Evolutionary conservation across 2,113 vertebrate genomes (phyloP).

Genomic region (Oncorhynchus nerka): DNA sequence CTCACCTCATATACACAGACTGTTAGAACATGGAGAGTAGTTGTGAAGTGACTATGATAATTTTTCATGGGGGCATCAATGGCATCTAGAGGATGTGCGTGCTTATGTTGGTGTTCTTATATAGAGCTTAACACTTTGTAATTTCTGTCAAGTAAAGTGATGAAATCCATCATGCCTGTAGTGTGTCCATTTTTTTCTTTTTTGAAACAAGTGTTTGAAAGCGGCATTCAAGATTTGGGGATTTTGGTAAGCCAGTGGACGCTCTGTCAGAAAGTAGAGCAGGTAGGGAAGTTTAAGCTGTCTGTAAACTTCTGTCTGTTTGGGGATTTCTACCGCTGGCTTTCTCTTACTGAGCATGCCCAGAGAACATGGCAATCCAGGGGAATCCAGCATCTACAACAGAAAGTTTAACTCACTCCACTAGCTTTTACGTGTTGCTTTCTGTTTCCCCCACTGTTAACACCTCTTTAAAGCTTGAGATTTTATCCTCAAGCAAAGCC

Average conservation of each 20-base stretch:
- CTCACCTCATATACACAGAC: too few species aligned
- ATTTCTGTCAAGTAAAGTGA: constrained; percentile 26
- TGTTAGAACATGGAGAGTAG: background rate
- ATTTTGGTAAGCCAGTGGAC: constrained; percentile 46
- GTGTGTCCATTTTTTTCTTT: background rate
- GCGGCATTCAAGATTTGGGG: constrained; percentile 48
- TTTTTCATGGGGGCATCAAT: background rate
- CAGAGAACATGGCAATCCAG: background rate
- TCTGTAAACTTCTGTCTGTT: constrained; percentile 34
- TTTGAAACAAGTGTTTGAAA: constrained; percentile 29
- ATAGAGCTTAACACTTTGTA: constrained; percentile 27
- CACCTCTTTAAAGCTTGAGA: background rate
- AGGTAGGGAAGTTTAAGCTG: constrained; percentile 41
- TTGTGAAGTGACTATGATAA: background rate
- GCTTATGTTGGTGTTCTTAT: background rate
- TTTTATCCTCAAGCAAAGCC: constrained; percentile 9
- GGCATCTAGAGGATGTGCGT: background rate
- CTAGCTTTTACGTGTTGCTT: constrained; percentile 21
- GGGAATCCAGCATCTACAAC: background rate
- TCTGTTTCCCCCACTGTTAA: constrained; percentile 24
- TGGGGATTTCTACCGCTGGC: background rate
- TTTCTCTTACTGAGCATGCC: background rate
- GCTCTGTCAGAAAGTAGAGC: constrained; percentile 1
- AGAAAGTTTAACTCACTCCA: background rate
- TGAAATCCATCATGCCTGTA: constrained; percentile 41